Evolutionary conservation across 2,797 vertebrate genomes (phyloP).

Genomic region (Myotis myotis): DNA sequence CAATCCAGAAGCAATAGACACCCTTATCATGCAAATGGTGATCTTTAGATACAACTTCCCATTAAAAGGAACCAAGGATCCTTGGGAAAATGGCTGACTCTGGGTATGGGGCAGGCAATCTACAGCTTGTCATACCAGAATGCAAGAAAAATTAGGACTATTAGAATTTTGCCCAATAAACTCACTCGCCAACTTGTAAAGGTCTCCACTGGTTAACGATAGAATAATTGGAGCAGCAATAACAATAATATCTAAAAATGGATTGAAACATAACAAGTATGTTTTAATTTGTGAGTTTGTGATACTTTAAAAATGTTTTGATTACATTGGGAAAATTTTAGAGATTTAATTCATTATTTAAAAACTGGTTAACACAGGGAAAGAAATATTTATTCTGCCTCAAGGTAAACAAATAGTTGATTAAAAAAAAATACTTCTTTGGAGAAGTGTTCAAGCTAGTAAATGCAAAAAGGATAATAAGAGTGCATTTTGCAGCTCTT

Average conservation of each 20-base stretch:
- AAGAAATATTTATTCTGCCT: not conserved
- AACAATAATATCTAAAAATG: not conserved
- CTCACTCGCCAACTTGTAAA: not conserved
- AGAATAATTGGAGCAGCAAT: not conserved
- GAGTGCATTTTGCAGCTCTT: conserved; percentile 4
- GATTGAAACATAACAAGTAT: not conserved
- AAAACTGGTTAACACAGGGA: conserved; percentile 32
- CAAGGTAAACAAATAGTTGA: conserved; percentile 48
- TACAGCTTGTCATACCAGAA: not conserved
- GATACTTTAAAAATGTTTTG: not conserved
- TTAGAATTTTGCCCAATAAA: not conserved
- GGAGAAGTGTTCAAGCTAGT: conserved; percentile 29
- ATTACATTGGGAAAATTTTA: conserved; percentile 26
- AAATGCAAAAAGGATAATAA: conserved; percentile 52
- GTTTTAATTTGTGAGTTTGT: conserved; percentile 3
- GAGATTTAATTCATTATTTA: not conserved
- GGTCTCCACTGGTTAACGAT: not conserved
- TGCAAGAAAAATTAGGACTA: not conserved
- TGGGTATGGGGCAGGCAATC: not conserved
- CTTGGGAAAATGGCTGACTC: not conserved
- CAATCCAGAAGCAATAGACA: not conserved
- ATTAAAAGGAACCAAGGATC: not conserved
- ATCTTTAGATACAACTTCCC: not conserved
- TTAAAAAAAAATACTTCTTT: conserved; percentile 31
- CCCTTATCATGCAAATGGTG: not conserved